Base-by-base conservation (phyloP, 2,113 vertebrate genomes). In the Oostethus manadensis region DNA sequence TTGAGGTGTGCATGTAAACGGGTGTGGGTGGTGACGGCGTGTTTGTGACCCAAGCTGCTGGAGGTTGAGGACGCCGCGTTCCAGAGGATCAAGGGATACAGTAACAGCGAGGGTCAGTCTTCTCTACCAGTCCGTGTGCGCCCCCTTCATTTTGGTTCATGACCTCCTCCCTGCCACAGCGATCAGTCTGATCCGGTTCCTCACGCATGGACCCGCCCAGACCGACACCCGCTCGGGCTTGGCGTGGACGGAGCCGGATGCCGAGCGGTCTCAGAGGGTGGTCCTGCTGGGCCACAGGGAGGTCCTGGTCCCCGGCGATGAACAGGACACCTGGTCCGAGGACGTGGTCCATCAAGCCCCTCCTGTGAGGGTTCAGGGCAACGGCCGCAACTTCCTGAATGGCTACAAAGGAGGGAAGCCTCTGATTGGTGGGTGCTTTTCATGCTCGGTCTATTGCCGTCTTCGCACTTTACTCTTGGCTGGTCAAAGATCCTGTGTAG, bases 361-460 rank as follows among this genome's bases (percentile, higher is more conserved):
- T 26, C 9, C 1, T 11, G 11, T 14, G 11, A 2, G 17, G 35
- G 21, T 3, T 61, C 56, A 1, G 58, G 68, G 15, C 10, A 29
- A 26, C 18, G 45, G 2, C 43, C 23, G n/a, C 43, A 44, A 26
- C 58, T 58, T 67, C 65, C 56, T 77, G 11, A 64, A 79, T 43
- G 33, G 47, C 54, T 69, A 76, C 64, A 48, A 11, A 3, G 71
- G 72, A 58, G 20, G 10, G 8, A n/a, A 38, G 5, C 76, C 83
- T 51, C 35, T 81, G 1, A 81, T 88, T 22, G 87, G 87, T 87
- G 58, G 85, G 80, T 10, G 48, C 23, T 1, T 17, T 10, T 35
- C 10, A 11, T 3, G 11, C 3, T 14, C 11, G 14, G 38, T 23
- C 1, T 7, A 13, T 17, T 3, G 22, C 14, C 11, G 10, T 42